phyloP scores from a whole-genome alignment of 2,113 vertebrate genomes.

The Nestor notabilis region DNA sequence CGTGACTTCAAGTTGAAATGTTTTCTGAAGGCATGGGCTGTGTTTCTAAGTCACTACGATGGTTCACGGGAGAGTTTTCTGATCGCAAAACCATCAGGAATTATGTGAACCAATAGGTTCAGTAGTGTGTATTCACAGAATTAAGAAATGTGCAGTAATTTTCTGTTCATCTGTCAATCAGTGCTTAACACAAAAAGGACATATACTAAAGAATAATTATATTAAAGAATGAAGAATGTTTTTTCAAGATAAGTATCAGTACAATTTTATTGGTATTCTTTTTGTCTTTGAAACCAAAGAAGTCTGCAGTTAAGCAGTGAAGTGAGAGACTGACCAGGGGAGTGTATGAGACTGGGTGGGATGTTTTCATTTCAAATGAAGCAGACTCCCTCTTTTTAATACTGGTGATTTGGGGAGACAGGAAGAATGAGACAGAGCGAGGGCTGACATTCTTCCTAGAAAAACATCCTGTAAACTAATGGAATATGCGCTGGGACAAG shows the following conservation, averaged over 20 bases:
- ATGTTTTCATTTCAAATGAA: not conserved
- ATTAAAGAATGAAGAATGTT: not conserved
- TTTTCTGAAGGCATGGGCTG: not conserved
- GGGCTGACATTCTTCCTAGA: not conserved
- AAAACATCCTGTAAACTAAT: not conserved
- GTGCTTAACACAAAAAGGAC: not conserved
- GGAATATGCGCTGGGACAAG: not conserved
- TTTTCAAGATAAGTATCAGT: not conserved
- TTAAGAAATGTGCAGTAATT: not conserved
- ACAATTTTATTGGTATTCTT: not conserved
- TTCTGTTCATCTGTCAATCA: not conserved
- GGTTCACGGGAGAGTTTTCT: not conserved
- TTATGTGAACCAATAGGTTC: not conserved
- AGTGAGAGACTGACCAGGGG: not conserved
- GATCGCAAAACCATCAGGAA: not conserved
- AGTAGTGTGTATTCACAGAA: not conserved
- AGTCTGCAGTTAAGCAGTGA: not conserved
- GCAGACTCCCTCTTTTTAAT: not conserved
- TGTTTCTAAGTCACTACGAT: not conserved
- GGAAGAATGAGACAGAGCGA: accelerated
- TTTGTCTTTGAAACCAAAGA: not conserved
- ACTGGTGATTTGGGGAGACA: not conserved
- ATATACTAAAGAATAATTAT: not conserved
- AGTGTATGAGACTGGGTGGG: not conserved
- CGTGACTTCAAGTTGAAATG: not conserved